These are phyloP conservation scores for Entomyzon cyanotis DNA, from an alignment of 2,113 vertebrate species.

Conservation along the genomic window DNA sequence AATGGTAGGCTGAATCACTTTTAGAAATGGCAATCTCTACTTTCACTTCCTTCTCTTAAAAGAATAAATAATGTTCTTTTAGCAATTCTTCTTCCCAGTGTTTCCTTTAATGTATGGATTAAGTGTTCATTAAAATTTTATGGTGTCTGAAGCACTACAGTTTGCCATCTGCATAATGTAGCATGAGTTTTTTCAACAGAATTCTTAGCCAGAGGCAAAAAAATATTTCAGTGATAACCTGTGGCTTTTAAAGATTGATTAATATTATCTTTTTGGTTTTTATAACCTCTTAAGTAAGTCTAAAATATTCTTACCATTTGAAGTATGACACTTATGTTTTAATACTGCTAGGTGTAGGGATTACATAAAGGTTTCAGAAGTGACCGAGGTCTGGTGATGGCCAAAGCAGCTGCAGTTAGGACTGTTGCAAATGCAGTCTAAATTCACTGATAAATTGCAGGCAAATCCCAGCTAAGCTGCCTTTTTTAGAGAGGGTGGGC, in stretches of 20 bases:
- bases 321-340: slow-evolving; percentile 9
- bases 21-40: background rate
- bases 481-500: slow-evolving; percentile 66
- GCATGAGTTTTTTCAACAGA: background rate
- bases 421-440: slow-evolving; percentile 60
- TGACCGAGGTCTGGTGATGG: slow-evolving; percentile 55
- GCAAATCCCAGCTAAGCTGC: slow-evolving; percentile 83
- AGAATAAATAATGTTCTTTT: background rate
- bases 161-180: background rate
- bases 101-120: background rate
- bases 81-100: background rate
- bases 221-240: background rate
- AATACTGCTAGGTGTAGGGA: background rate
- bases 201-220: background rate
- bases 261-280: background rate
- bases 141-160: background rate
- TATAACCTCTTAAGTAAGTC: background rate
- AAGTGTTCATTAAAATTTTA: background rate
- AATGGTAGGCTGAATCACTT: background rate
- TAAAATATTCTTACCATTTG: slow-evolving; percentile 29
- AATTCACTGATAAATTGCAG: slow-evolving; percentile 74
- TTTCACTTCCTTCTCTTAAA: background rate
- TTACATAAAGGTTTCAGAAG: slow-evolving; percentile 68
- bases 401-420: slow-evolving; percentile 51
- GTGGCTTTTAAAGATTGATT: background rate